phyloP scores from a whole-genome alignment of 2,888 invertebrate species.

The Onthophagus sagittarius region DNA sequence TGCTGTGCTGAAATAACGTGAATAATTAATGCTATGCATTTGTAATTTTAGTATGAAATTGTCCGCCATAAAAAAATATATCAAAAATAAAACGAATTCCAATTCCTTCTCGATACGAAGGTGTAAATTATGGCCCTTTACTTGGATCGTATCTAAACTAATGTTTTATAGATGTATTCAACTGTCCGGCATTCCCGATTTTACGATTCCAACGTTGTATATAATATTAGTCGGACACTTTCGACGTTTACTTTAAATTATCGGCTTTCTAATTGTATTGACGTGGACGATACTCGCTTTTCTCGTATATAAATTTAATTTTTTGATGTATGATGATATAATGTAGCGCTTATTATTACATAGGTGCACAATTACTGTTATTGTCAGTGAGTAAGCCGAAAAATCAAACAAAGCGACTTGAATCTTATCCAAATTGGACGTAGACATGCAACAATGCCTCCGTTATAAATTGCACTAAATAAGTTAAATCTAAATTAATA shows the following conservation, averaged over 20 bases:
- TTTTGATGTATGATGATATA: background rate
- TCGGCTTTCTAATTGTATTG: background rate
- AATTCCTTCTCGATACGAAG: background rate
- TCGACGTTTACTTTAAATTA: background rate
- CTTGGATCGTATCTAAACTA: background rate
- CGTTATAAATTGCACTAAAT: background rate
- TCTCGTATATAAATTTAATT: background rate
- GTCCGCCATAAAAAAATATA: background rate
- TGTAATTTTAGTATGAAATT: background rate
- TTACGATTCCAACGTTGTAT: background rate
- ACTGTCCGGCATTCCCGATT: background rate
- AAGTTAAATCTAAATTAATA: background rate
- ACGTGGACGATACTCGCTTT: background rate
- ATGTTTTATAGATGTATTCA: background rate
- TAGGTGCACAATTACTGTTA: background rate
- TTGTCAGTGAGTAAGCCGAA: background rate
- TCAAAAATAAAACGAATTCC: background rate
- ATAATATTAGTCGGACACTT: background rate
- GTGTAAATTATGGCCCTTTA: background rate
- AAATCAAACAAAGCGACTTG: background rate
- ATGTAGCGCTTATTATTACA: background rate
- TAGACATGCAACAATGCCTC: background rate
- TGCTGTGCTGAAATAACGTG: background rate
- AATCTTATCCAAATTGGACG: background rate
- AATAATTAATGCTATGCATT: background rate